Conservation (phyloP, 2,888 invertebrate species). For the Caenorhabditis becei region DNA sequence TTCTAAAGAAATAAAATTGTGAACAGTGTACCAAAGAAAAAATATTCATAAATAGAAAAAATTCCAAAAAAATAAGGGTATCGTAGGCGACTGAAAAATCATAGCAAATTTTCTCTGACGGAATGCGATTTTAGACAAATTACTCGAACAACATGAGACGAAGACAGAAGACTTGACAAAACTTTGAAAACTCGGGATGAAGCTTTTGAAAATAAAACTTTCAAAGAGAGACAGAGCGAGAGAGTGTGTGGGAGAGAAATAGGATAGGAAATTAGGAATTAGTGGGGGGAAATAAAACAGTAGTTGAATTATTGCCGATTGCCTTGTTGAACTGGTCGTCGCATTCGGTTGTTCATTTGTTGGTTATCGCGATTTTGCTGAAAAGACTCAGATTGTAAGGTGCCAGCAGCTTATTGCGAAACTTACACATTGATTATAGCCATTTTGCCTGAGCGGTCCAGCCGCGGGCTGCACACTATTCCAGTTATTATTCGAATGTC, state of each 20-base stretch:
- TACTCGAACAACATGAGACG: conserved; percentile 61
- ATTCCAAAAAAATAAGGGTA: conserved; percentile 5
- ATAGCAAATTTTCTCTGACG: conserved; percentile 23
- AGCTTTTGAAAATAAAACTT: conserved; percentile 60
- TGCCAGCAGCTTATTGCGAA: too few species aligned
- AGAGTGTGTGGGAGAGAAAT: conserved; percentile 10
- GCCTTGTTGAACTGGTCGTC: conserved; percentile 58
- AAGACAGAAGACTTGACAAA: conserved; percentile 40
- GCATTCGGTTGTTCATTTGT: conserved; percentile 63
- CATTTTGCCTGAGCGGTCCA: conserved; percentile 41
- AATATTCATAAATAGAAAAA: not conserved
- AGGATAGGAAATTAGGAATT: not conserved
- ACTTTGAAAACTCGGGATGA: conserved; percentile 28
- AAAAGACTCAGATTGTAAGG: conserved; percentile 20
- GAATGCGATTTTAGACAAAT: conserved; percentile 60
- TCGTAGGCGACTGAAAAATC: not conserved
- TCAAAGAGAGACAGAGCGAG: conserved; percentile 45
- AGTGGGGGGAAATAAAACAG: conserved; percentile 3
- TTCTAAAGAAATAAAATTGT: not conserved
- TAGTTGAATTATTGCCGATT: conserved; percentile 48
- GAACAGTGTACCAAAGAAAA: not conserved
- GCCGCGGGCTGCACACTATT: conserved; percentile 38
- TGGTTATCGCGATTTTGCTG: conserved; percentile 54
- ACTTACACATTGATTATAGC: conserved; percentile 50
- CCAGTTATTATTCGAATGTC: conserved; percentile 45